A percentile compares a stretch with the other conserved stretches of the same genome.
These are phyloP conservation scores for Cynopterus sphinx DNA, from an alignment of 2,797 vertebrate species.

Conservation along the genomic window DNA sequence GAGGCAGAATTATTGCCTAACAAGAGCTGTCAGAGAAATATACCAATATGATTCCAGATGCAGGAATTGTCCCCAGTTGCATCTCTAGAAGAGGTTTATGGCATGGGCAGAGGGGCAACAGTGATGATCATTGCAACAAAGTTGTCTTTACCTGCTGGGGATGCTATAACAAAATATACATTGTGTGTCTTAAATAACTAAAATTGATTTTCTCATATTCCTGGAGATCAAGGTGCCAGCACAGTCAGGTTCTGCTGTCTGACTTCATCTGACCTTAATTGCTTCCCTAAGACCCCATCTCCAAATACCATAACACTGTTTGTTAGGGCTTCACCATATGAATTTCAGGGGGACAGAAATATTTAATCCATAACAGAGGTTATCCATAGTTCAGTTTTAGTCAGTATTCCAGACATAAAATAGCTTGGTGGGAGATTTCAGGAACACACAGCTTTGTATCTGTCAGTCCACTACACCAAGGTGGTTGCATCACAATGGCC, in stretches of 20 bases:
- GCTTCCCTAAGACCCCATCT: neutral
- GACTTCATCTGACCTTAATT: neutral
- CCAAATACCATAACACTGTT: rapidly evolving
- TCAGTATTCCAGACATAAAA: neutral
- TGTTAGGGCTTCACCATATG: neutral
- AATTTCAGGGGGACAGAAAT: too few species aligned
- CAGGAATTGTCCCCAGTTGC: neutral
- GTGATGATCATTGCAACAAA: too few species aligned
- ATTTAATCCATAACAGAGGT: neutral
- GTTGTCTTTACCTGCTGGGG: neutral
- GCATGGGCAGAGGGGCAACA: neutral
- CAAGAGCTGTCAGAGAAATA: neutral
- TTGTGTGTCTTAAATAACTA: neutral
- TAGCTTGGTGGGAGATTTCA: neutral
- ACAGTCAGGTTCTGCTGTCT: neutral
- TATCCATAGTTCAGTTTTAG: neutral
- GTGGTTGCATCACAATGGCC: conserved; percentile 9
- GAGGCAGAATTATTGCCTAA: neutral
- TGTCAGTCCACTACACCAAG: conserved; percentile 44
- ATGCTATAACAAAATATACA: rapidly evolving
- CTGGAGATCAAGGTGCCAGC: neutral
- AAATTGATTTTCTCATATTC: neutral
- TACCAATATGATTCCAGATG: rapidly evolving
- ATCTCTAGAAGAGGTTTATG: neutral
- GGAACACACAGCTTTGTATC: neutral